phyloP scores from a whole-genome alignment of 1,140 invertebrate genomes.

The Atta cephalotes region DNA sequence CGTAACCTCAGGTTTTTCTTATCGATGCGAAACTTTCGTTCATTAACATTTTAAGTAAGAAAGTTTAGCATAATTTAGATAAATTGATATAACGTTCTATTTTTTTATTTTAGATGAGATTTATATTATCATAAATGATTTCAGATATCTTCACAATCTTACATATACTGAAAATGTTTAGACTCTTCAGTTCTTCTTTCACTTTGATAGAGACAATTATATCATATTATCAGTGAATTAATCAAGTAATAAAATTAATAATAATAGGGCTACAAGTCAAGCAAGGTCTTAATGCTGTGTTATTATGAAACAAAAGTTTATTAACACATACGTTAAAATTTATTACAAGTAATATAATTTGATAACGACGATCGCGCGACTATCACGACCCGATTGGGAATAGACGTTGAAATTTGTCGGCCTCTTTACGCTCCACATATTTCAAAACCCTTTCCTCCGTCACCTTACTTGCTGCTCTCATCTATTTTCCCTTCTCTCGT shows the following conservation, averaged over 20 bases:
- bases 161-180: background rate
- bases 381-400: conserved; percentile 54
- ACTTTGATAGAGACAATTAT: conserved; percentile 4
- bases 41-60: conserved; percentile 17
- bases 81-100: conserved; percentile 4
- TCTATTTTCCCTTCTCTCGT: conserved; percentile 68
- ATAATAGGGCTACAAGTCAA: too few relatives aligned
- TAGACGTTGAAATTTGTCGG: conserved; percentile 67
- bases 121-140: background rate
- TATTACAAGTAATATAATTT: background rate
- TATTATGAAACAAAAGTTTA: too few relatives aligned
- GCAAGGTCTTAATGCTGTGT: too few relatives aligned
- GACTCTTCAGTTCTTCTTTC: background rate
- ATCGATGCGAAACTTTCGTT: background rate
- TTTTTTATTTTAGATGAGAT: background rate
- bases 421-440: conserved; percentile 71
- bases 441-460: conserved; percentile 65
- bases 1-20: background rate
- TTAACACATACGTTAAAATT: too few relatives aligned
- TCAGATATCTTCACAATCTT: background rate
- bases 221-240: conserved; percentile 18
- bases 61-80: background rate
- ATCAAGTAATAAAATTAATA: background rate
- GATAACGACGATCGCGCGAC: background rate
- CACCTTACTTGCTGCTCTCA: conserved; percentile 61